Evolutionary conservation across 2,797 vertebrate species (phyloP).

Genomic region (Eospalax fontanierii): DNA sequence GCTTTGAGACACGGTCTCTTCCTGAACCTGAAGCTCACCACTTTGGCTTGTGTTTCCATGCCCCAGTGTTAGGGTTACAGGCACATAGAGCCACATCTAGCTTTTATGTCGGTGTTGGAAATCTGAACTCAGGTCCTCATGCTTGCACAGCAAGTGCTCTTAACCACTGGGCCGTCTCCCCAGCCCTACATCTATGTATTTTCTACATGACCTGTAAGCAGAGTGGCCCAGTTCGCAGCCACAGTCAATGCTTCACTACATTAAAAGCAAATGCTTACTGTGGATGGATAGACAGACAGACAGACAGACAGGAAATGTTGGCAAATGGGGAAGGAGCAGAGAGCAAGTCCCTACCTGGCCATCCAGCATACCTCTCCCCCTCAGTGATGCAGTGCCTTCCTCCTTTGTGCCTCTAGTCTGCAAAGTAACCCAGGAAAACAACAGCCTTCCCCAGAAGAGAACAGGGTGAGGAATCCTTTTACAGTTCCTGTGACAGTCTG

Average conservation of each 20-base stretch:
- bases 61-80: not conserved
- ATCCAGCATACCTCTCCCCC: too few species aligned
- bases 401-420: not conserved
- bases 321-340: not conserved
- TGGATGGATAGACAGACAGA: not conserved
- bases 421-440: not conserved
- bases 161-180: too few species aligned
- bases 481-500: too few species aligned
- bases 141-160: not conserved
- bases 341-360: not conserved
- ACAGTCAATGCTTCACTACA: not conserved
- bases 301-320: not conserved
- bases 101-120: not conserved
- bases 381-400: not conserved
- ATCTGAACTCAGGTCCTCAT: not conserved
- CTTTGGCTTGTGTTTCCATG: not conserved
- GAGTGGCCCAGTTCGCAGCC: not conserved
- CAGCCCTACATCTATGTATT: not conserved
- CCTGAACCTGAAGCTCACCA: not conserved
- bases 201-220: not conserved
- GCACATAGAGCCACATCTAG: not conserved
- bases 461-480: too few species aligned
- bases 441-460: not conserved
- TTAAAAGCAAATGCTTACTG: not conserved
- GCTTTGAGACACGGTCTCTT: not conserved